These are phyloP conservation scores for Tribolium madens DNA, from an alignment of 1,140 invertebrate species.

Conservation along the genomic window DNA sequence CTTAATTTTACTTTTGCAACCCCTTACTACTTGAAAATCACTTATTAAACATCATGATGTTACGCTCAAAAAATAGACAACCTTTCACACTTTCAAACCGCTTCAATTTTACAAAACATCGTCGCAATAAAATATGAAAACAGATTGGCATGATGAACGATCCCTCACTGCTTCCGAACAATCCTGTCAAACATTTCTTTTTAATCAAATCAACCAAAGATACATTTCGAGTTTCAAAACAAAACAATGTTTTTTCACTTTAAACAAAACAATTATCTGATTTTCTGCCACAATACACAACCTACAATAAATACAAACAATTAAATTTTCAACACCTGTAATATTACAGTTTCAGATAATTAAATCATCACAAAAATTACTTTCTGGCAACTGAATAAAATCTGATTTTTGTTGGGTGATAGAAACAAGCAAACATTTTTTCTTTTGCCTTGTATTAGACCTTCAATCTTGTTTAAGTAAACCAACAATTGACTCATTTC, in stretches of 20 bases:
- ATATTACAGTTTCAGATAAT: neutral
- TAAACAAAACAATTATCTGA: constrained; percentile 27
- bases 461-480: neutral
- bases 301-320: neutral
- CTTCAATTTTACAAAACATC: neutral
- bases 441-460: neutral
- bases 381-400: neutral
- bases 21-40: constrained; percentile 27
- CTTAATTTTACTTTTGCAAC: constrained; percentile 36
- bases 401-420: neutral
- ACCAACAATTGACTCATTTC: neutral
- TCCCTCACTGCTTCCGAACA: constrained; percentile 17
- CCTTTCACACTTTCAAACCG: neutral
- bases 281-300: constrained; percentile 15
- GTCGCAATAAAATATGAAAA: no score
- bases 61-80: constrained; percentile 17
- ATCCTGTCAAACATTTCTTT: constrained; percentile 1
- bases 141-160: neutral
- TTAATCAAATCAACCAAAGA: constrained; percentile 11
- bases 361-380: neutral
- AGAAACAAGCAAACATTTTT: neutral
- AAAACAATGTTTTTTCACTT: constrained; percentile 20
- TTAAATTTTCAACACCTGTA: neutral
- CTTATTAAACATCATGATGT: constrained; percentile 24
- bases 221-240: neutral